Percentiles rank a stretch among this genome's conserved stretches.
Evolutionary conservation across 2,113 vertebrate species (phyloP).

Genomic region (Ascaphus truei): DNA sequence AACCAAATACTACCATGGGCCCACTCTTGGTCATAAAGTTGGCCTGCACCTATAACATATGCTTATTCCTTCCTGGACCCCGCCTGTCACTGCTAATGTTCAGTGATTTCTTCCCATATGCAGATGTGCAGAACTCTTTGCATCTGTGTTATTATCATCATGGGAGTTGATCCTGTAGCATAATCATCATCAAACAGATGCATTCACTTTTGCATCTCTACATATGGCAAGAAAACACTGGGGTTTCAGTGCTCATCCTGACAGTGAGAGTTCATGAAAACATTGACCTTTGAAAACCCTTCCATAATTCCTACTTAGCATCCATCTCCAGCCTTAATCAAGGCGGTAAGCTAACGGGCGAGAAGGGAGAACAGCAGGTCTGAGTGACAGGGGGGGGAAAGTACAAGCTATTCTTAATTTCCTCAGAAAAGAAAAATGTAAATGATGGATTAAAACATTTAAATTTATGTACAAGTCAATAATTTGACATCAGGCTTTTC

Average conservation of each 20-base stretch:
- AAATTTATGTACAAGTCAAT: conserved; percentile 34
- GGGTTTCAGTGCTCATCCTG: too few species aligned
- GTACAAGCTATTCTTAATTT: neutral
- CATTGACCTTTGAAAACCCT: conserved; percentile 7
- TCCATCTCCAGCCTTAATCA: conserved; percentile 14
- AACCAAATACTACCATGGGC: too few species aligned
- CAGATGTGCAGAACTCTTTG: neutral
- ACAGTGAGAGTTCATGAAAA: conserved; percentile 1
- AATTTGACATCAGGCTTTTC: neutral
- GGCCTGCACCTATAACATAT: too few species aligned
- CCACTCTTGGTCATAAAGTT: too few species aligned
- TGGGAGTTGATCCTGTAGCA: too few species aligned
- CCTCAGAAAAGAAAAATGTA: neutral
- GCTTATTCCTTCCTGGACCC: too few species aligned
- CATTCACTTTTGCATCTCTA: neutral
- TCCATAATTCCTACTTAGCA: neutral
- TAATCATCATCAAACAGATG: too few species aligned
- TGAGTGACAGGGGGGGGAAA: conserved; percentile 1
- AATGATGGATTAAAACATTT: conserved; percentile 29
- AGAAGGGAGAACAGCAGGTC: neutral
- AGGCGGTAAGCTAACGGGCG: neutral
- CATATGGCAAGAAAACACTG: neutral
- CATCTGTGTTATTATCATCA: neutral
- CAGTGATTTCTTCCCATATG: too few species aligned
- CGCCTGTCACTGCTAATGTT: too few species aligned